These are phyloP conservation scores for Eurytemora carolleeae DNA, from an alignment of 1,140 invertebrate genomes.

Conservation along the genomic window DNA sequence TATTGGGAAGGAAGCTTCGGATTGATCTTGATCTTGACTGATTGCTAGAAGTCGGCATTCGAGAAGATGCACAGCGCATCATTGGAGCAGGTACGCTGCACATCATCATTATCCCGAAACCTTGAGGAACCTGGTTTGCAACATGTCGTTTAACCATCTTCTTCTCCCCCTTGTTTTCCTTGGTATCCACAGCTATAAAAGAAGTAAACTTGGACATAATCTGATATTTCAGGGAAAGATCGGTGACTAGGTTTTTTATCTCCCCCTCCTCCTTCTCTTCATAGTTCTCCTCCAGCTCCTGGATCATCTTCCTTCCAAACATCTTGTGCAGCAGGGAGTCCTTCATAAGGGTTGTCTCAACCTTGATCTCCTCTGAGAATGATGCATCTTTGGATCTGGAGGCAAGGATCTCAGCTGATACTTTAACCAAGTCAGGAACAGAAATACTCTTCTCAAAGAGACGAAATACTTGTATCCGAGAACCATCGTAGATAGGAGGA, in stretches of 20 bases:
- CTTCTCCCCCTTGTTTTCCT: not conserved
- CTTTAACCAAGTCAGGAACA: slow-evolving; percentile 4
- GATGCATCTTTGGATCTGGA: slow-evolving; percentile 7
- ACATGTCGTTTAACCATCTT: not conserved
- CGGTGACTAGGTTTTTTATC: not conserved
- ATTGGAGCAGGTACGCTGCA: not conserved
- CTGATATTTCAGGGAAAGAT: not conserved
- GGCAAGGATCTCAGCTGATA: not conserved
- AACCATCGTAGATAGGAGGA: slow-evolving; percentile 18
- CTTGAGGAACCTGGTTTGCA: not conserved
- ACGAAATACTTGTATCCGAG: slow-evolving; percentile 16
- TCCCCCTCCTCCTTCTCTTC: not conserved
- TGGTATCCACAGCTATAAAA: slow-evolving; percentile 1
- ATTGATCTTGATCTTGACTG: not conserved
- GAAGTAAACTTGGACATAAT: not conserved
- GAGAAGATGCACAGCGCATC: not conserved
- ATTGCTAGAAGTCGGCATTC: not conserved
- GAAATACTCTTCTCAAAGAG: slow-evolving; percentile 8
- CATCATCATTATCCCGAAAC: not conserved
- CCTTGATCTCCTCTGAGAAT: not conserved
- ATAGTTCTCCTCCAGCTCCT: slow-evolving; percentile 19
- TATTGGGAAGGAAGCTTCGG: not conserved
- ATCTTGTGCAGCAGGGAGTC: slow-evolving; percentile 11
- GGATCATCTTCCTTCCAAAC: slow-evolving; percentile 20
- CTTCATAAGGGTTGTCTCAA: not conserved